A percentile compares a stretch with the other conserved stretches of the same genome.
These are phyloP conservation scores for Parnassius apollo DNA, from an alignment of 2,888 invertebrate species.

Conservation along the genomic window DNA sequence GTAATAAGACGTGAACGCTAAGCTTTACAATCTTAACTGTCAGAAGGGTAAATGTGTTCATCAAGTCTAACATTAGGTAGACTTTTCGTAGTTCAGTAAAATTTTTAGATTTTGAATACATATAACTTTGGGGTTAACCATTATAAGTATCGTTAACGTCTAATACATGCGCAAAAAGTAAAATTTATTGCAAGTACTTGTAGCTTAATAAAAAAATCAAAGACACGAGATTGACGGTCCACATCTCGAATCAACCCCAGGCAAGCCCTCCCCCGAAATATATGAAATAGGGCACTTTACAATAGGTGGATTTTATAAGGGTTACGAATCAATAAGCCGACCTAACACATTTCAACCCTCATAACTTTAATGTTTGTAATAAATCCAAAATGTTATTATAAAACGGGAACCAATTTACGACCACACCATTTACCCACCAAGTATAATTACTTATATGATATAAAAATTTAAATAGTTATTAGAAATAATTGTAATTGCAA, in stretches of 20 bases:
- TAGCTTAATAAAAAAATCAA: constrained; percentile 33
- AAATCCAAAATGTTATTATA: constrained; percentile 29
- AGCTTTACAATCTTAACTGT: no score
- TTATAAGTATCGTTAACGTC: no score
- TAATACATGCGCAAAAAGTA: no score
- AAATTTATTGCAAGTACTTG: no score
- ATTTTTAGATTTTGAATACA: no score
- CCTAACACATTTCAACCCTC: constrained; percentile 52
- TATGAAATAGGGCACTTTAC: constrained; percentile 65
- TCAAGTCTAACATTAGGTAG: no score
- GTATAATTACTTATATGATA: no score
- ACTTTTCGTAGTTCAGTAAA: no score
- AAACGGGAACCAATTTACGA: constrained; percentile 20
- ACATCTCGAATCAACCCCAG: constrained; percentile 52
- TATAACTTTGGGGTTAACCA: no score
- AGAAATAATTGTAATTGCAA: not conserved
- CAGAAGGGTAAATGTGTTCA: no score
- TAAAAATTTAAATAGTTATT: no score
- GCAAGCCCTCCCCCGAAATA: constrained; percentile 59
- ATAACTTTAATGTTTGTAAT: constrained; percentile 49
- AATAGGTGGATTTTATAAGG: constrained; percentile 73
- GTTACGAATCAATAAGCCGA: constrained; percentile 68
- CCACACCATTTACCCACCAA: not conserved
- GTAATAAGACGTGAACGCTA: no score
- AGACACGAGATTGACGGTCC: constrained; percentile 46